phyloP scores from a whole-genome alignment of 2,113 vertebrate species.

The Aplodontia rufa region DNA sequence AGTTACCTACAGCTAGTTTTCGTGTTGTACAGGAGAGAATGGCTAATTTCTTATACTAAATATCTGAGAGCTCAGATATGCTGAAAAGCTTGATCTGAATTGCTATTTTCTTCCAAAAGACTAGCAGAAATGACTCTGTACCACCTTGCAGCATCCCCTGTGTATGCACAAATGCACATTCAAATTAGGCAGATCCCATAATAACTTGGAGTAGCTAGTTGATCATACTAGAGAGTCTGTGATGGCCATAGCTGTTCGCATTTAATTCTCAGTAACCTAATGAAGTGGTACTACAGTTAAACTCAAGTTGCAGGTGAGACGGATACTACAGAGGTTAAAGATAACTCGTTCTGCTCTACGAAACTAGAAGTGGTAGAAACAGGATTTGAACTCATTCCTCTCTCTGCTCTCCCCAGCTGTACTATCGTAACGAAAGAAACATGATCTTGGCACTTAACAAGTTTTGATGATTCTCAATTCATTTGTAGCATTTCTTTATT shows the following conservation, averaged over 20 bases:
- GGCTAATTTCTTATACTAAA: background rate
- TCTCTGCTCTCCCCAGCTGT: background rate
- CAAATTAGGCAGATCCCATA: background rate
- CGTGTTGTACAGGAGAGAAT: background rate
- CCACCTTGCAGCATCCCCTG: background rate
- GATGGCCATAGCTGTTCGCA: background rate
- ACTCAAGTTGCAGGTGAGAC: background rate
- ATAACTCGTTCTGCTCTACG: background rate
- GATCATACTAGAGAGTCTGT: background rate
- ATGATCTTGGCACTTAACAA: background rate
- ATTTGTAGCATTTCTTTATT: conserved; percentile 33
- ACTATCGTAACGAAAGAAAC: background rate
- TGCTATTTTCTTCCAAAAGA: background rate
- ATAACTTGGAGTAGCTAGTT: background rate
- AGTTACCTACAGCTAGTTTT: background rate
- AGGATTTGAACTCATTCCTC: background rate
- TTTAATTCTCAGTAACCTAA: background rate
- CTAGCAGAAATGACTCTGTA: background rate
- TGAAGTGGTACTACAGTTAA: background rate
- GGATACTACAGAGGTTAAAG: background rate
- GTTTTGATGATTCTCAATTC: background rate
- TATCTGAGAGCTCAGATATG: background rate
- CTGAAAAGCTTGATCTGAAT: conserved; percentile 6
- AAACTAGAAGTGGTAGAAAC: background rate
- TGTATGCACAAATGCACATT: no score